Evolutionary conservation across 1,140 invertebrate species (phyloP).

Genomic region (Chionoecetes opilio): DNA sequence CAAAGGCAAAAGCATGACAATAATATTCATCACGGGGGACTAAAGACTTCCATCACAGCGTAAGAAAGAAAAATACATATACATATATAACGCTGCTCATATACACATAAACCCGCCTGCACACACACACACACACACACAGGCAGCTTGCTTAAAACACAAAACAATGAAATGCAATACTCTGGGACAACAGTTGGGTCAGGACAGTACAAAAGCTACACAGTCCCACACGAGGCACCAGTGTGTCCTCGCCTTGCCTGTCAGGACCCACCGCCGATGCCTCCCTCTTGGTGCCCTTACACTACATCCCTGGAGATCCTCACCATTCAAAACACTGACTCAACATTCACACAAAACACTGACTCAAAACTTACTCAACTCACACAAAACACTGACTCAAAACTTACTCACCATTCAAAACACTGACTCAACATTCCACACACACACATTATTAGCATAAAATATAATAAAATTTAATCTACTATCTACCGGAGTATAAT

Average conservation of each 20-base stretch:
- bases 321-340: background rate
- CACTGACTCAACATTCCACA: background rate
- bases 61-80: background rate
- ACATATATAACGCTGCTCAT: background rate
- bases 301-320: background rate
- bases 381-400: background rate
- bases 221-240: background rate
- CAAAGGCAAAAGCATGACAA: background rate
- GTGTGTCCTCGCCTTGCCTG: background rate
- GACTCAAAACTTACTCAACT: too few relatives aligned
- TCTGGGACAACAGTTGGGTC: background rate
- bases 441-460: background rate
- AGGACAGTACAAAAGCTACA: background rate
- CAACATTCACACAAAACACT: background rate
- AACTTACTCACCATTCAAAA: background rate
- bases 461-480: background rate
- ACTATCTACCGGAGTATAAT: background rate
- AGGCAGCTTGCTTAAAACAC: background rate
- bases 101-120: background rate
- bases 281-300: background rate
- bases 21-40: background rate
- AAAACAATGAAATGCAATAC: conserved; percentile 7
- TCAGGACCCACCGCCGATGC: background rate
- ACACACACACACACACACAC: conserved; percentile 38
- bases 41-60: background rate